phyloP scores from a whole-genome alignment of 1,140 invertebrate genomes.

The Linepithema humile region DNA sequence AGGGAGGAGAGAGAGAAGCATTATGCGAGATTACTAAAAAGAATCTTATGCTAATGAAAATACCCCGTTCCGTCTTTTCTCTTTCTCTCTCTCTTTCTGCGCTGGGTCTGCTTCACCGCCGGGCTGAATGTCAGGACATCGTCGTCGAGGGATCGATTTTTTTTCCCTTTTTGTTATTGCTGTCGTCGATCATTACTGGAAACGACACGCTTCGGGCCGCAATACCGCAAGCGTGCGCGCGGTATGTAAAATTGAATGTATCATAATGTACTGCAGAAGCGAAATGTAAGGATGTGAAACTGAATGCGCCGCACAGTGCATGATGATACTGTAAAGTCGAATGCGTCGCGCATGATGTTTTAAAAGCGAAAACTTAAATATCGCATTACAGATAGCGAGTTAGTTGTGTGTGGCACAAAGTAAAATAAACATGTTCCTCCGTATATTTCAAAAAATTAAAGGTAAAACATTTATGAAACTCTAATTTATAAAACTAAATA shows the following conservation, averaged over 20 bases:
- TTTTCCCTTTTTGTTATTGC: background rate
- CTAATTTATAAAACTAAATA: conserved; percentile 3
- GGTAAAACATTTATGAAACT: background rate
- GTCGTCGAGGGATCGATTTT: conserved; percentile 3
- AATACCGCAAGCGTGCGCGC: background rate
- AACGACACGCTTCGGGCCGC: conserved; percentile 15
- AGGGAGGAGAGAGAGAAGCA: conserved; percentile 47
- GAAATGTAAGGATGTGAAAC: background rate
- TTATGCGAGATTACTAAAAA: conserved; percentile 73
- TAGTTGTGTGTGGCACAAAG: background rate
- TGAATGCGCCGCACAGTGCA: background rate
- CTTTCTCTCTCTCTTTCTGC: background rate
- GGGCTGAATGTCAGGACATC: conserved; percentile 24
- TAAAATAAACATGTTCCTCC: background rate
- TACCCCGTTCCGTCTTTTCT: conserved; percentile 56
- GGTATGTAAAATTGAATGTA: conserved; percentile 10
- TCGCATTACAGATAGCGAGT: background rate
- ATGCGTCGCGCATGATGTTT: background rate
- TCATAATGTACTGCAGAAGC: background rate
- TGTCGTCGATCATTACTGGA: conserved; percentile 12
- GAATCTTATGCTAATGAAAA: conserved; percentile 82
- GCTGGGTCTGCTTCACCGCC: background rate
- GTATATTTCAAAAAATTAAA: background rate
- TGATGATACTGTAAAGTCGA: conserved; percentile 8
- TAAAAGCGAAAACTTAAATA: background rate